Evolutionary conservation across 2,888 invertebrate genomes (phyloP), one percentile per base, ranked within the genome.

Genomic region (Rhorus exstirpatorius): DNA sequence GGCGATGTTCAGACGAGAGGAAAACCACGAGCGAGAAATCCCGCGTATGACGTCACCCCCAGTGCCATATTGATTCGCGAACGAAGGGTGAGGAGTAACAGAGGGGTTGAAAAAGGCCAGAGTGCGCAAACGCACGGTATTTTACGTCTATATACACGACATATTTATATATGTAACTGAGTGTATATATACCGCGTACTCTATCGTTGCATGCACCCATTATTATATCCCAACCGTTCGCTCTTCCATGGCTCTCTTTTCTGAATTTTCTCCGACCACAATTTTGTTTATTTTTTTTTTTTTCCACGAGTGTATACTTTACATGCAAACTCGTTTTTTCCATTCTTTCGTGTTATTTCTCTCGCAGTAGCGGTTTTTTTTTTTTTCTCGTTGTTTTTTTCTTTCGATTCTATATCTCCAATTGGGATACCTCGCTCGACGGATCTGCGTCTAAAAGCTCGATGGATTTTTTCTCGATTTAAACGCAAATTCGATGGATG

Each of bases 31-130:
- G 21, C 51, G 61, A 68, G 68, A 60, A 51, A 38, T n/a, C 51
- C 51, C 21, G 19, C 65, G n/a, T 55, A 72, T 89, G 87, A 88
- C 88, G 88, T 91, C 90, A 87, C 46, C 21, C 83, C 7, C 35
- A 79, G 60, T 70, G 79, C 61, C 76, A 83, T 89, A 89, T 89
- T 86, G 90, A 89, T 90, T 86, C 81, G 83, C 71, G 72, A 21
- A 26, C 75, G 38, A 71, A 76, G 75, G 71, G 58, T 71, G 79
- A 71, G 79, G 82, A n/a, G n/a, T n/a, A 60, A 60, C 67, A 58
- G 75, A 71, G 78, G 68, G 79, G 24, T 24, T 63, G 53, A 44
- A 10, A 26, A 58, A 72, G 61, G 61, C 61, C 70, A n/a, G n/a
- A 60, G 26, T 67, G 79, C 82, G 82, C 79, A 63, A 12, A 60